A percentile compares a stretch with the other conserved stretches of the same genome.
phyloP scores from a whole-genome alignment of 2,113 vertebrate species.

The Aepyceros melampus region DNA sequence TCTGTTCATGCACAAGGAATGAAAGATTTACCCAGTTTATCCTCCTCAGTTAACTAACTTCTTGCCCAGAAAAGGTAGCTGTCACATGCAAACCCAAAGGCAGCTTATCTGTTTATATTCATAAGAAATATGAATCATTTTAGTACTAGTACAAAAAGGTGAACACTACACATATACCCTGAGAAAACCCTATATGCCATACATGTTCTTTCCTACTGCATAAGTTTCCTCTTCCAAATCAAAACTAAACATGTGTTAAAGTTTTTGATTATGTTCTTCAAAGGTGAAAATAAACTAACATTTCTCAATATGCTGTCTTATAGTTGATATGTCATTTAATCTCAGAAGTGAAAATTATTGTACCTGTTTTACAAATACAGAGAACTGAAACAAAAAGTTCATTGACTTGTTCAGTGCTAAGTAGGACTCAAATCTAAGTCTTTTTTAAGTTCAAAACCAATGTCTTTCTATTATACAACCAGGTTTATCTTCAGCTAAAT shows the following conservation, averaged over 20 bases:
- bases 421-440: not conserved
- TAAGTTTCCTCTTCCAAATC: not conserved
- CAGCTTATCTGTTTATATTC: not conserved
- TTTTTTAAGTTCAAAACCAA: not conserved
- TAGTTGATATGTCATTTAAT: not conserved
- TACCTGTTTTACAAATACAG: not conserved
- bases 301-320: not conserved
- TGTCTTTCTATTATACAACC: not conserved
- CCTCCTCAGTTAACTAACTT: not conserved
- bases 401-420: not conserved
- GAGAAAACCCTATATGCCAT: not conserved
- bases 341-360: not conserved
- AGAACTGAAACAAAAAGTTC: slow-evolving; percentile 9
- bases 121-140: not conserved
- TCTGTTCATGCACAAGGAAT: not conserved
- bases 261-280: not conserved
- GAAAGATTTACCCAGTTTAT: slow-evolving; percentile 2
- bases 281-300: not conserved
- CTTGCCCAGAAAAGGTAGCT: not conserved
- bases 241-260: not conserved
- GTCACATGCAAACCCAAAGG: not conserved
- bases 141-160: not conserved
- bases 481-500: not conserved
- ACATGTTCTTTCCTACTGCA: not conserved
- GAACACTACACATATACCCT: not conserved